Evolutionary conservation across 2,888 invertebrate species (phyloP), one percentile per base, ranked within the genome.

Genomic region (Andrena trimmerana): DNA sequence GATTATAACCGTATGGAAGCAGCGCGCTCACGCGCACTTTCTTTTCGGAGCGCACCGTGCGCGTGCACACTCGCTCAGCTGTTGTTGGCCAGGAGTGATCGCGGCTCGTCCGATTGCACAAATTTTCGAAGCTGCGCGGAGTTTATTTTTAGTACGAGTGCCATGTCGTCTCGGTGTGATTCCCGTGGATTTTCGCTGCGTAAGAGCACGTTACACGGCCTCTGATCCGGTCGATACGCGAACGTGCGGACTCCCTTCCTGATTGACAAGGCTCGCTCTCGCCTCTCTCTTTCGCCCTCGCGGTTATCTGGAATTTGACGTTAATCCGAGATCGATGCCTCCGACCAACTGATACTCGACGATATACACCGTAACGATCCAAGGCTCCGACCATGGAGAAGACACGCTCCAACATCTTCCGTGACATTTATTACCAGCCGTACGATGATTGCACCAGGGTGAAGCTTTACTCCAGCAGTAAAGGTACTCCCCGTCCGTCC

Each of bases 371-470:
- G 84, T 77, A 84, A 86, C 76, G 67, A 50, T 59, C 65, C 63
- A 62, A 57, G 57, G 66, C 29, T 20, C 59, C 57, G 83, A 90
- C 79, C 78, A 94, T 94, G 94, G 92, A 85, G 83, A 90, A 90
- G 81, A 91, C 89, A 78, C 93, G 90, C 79, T 84, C 92, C 54
- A 94, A 93, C 85, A 92, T 95, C 84, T 95, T 95, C 90, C 94
- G 93, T 89, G 94, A 95, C 91, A 94, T 95, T 88, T 95, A 94
- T 89, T 94, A 95, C 89, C 95, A 95, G 83, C 95, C 95, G 54
- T 94, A 94, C 86, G 93, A 94, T 91, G 94, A 94, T 82, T 92
- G 93, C 87, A 91, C 94, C 89, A 92, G 92, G 81, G 79, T 92
- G 75, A 93, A 92, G 78, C 90, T 94, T n/a, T 93, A 93, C 75